phyloP scores from a whole-genome alignment of 1,140 invertebrate genomes.

The Rhynchophorus ferrugineus region DNA sequence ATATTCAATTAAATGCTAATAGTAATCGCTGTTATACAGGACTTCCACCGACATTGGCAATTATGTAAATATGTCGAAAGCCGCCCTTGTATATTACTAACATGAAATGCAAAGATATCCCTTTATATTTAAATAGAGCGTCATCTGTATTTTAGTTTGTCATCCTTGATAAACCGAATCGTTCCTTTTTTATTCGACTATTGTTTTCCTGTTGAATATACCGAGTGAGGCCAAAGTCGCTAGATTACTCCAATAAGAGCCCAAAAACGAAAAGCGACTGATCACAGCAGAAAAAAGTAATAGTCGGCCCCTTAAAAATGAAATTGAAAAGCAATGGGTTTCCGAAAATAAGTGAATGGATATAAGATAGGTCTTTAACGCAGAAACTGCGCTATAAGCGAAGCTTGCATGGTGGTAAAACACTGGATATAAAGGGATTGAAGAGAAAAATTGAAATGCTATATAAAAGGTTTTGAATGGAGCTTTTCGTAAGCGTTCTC shows the following conservation, averaged over 20 bases:
- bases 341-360: background rate
- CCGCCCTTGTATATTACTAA: constrained; percentile 21
- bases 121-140: constrained; percentile 22
- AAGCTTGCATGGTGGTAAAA: constrained; percentile 3
- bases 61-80: constrained; percentile 21
- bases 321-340: background rate
- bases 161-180: background rate
- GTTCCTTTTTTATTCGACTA: background rate
- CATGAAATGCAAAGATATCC: constrained; percentile 23
- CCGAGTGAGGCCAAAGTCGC: background rate
- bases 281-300: background rate
- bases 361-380: background rate
- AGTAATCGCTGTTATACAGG: constrained; percentile 22
- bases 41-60: constrained; percentile 19
- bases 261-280: background rate
- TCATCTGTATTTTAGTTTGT: constrained; percentile 16
- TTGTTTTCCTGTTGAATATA: background rate
- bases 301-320: background rate
- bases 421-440: constrained; percentile 1
- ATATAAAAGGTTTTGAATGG: constrained; percentile 5
- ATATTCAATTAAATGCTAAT: constrained; percentile 25
- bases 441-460: constrained; percentile 1
- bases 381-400: background rate
- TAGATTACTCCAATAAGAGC: background rate
- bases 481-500: background rate